Base-by-base conservation (phyloP, 2,888 invertebrate genomes). In the Campaea margaritaria region DNA sequence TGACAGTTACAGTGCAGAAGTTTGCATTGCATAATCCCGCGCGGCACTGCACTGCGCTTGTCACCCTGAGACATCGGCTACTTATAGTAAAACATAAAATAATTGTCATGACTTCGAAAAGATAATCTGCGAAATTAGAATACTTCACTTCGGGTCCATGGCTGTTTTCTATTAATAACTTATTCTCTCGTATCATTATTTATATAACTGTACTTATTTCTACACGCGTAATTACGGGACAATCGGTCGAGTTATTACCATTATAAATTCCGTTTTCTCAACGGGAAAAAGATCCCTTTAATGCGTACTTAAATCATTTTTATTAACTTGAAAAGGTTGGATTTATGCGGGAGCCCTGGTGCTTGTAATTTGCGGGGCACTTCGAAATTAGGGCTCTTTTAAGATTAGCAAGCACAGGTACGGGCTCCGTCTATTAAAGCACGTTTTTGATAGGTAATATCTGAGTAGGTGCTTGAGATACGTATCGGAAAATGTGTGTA, bases 301-400 rank as follows among this genome's bases (percentile, higher is more conserved):
- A 87, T 87, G 88, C 82, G 80, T 83, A 71, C 83, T 86, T 90
- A 89, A 89, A 90, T 90, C 88, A 90, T 90, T 89, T 90, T 90
- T 90, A 90, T 89, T 85, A 89, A 89, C 85, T 87, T 84, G 84
- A 84, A 90, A 88, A 89, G 87, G 88, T 89, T 83, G 83, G 79
- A 87, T 87, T 89, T 89, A 87, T 87, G 81, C 76, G 77, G 72
- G 73, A 76, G 78, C 78, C 78, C 82, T 80, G 83, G 73, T 75
- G 81, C 75, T 75, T 81, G 82, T 82, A 85, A 85, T 86, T 86
- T 85, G 82, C 74, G 79, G 76, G 68, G 73, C 74, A 75, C 73
- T 73, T 68, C 71, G 69, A 74, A 80, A 84, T 85, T 83, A 83
- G 78, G 64, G 55, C 70, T 60, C 67, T 57, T 60, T 44, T 42